Conservation (phyloP, 2,888 invertebrate species). For the Cheilosia vernalis region DNA sequence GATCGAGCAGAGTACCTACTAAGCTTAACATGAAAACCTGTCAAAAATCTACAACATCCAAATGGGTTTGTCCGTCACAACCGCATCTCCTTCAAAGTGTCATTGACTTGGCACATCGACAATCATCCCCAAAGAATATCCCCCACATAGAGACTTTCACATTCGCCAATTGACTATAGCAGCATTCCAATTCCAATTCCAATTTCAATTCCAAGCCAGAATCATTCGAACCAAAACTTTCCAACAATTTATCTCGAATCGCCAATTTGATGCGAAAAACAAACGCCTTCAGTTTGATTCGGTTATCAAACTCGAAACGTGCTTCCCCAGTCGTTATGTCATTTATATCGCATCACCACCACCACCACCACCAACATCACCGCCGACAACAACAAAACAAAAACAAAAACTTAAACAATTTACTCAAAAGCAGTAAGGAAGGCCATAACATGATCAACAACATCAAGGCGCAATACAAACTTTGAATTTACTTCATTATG, state of each 20-base stretch:
- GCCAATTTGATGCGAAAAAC: conserved; percentile 15
- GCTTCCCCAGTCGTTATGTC: conserved; percentile 50
- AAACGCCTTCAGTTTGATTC: conserved; percentile 38
- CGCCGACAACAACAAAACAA: conserved; percentile 11
- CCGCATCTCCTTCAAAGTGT: no score
- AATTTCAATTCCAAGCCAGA: neutral
- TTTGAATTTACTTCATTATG: conserved; percentile 58
- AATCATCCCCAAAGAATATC: no score
- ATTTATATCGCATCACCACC: conserved; percentile 30
- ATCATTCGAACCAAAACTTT: conserved; percentile 7
- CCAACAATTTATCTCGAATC: conserved; percentile 5
- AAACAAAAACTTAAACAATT: conserved; percentile 47
- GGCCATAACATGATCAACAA: conserved; percentile 43
- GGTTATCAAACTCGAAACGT: conserved; percentile 62
- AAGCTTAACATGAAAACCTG: no score
- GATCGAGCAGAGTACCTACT: no score
- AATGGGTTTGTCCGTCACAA: no score
- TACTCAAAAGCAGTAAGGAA: conserved; percentile 44
- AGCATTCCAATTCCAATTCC: neutral
- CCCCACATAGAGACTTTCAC: no score
- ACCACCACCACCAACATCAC: conserved; percentile 6
- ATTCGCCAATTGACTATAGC: no score
- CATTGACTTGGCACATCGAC: no score
- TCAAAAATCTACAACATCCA: no score
- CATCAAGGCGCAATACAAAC: conserved; percentile 10